Percentiles rank a stretch among this genome's conserved stretches.
phyloP scores from a whole-genome alignment of 64 coral and sea anemone species.

The Astreopora myriophthalma region DNA sequence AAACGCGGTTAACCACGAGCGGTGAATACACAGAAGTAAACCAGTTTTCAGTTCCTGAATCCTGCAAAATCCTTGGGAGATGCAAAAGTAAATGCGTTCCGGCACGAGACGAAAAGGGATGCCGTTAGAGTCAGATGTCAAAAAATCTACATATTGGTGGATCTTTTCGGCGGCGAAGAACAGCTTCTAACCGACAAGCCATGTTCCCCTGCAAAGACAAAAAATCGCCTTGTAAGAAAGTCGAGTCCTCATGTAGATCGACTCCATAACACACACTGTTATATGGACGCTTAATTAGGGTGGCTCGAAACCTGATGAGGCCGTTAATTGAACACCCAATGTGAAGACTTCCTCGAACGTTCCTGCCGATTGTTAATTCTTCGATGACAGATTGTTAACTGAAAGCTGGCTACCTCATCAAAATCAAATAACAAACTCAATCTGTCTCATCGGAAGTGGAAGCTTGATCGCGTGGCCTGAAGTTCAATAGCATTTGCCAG shows the following conservation, averaged over 20 bases:
- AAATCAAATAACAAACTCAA: background rate
- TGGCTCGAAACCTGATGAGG: slow-evolving; percentile 20
- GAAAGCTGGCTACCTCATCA: background rate
- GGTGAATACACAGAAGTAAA: background rate
- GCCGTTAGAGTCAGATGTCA: background rate
- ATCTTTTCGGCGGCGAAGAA: background rate
- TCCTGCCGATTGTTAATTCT: background rate
- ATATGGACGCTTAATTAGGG: background rate
- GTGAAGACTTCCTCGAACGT: background rate
- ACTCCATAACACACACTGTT: background rate
- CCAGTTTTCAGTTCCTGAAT: background rate
- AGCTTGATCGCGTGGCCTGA: background rate
- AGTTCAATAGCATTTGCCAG: background rate
- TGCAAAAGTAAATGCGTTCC: background rate
- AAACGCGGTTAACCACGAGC: background rate
- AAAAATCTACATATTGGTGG: background rate
- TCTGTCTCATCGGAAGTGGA: background rate
- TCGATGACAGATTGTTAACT: background rate
- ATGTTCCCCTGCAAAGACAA: background rate
- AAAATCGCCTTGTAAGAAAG: background rate
- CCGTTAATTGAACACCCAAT: background rate
- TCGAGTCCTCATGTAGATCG: background rate
- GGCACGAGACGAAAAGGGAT: background rate
- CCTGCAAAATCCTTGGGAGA: background rate
- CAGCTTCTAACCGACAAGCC: background rate